Evolutionary conservation across 2,888 invertebrate genomes (phyloP).

Genomic region (Tipula helvola): DNA sequence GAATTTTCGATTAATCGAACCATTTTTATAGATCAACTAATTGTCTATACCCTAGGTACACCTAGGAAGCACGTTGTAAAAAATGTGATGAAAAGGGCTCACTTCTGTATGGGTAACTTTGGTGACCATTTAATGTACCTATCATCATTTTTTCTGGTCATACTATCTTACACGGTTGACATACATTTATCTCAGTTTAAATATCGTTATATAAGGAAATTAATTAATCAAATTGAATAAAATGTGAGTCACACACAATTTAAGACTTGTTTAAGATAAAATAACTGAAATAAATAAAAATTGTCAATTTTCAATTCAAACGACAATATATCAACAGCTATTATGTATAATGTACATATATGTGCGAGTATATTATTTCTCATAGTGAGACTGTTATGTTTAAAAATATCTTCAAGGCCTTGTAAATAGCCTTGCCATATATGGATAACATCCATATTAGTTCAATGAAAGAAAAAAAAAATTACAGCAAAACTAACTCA

Average conservation of each 20-base stretch:
- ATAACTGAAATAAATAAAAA: neutral
- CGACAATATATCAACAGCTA: neutral
- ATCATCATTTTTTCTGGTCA: too few species aligned
- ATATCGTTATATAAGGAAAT: neutral
- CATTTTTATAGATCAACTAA: too few species aligned
- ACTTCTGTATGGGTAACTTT: too few species aligned
- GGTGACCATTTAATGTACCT: too few species aligned
- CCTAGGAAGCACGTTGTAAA: too few species aligned
- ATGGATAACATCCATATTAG: slow-evolving; percentile 6
- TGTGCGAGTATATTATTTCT: neutral
- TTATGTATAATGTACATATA: neutral
- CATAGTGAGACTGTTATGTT: neutral
- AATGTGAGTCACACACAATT: neutral
- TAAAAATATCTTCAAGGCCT: slow-evolving; percentile 4
- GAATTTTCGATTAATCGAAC: too few species aligned
- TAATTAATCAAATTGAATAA: neutral
- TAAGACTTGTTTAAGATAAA: neutral
- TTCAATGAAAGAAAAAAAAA: neutral
- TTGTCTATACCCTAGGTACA: too few species aligned
- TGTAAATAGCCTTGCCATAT: slow-evolving; percentile 10
- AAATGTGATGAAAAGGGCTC: too few species aligned
- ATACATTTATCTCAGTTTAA: neutral
- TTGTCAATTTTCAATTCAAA: neutral
- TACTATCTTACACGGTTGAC: neutral
- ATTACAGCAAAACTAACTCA: neutral